phyloP scores from a whole-genome alignment of 2,113 vertebrate species.

The Hippocampus guttulatus region DNA sequence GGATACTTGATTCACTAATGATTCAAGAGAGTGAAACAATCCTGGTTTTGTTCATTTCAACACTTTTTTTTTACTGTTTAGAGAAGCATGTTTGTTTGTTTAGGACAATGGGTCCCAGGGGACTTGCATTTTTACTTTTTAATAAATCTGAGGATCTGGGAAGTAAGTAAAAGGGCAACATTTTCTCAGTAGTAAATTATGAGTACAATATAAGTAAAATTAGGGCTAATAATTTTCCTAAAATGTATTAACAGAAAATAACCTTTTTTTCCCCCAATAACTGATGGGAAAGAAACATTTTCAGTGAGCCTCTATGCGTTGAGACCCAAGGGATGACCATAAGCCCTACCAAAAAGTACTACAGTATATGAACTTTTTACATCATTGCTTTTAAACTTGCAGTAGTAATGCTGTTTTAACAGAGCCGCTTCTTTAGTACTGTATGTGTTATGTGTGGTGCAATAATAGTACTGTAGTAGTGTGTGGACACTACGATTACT shows the following conservation, averaged over 20 bases:
- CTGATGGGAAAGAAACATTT: neutral
- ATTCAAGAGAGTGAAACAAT: neutral
- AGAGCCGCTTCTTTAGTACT: neutral
- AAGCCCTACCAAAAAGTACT: neutral
- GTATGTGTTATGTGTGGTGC: neutral
- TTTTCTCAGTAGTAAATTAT: neutral
- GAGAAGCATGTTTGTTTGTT: neutral
- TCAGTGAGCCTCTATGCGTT: neutral
- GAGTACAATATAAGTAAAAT: neutral
- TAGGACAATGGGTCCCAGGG: neutral
- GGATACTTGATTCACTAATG: neutral
- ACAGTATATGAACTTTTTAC: neutral
- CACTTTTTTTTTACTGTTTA: neutral
- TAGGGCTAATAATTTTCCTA: neutral
- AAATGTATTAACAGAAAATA: neutral
- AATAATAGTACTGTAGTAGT: neutral
- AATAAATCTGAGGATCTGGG: neutral
- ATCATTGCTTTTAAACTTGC: neutral
- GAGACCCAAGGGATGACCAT: neutral
- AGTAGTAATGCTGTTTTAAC: neutral
- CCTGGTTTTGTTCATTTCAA: neutral
- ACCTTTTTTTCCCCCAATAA: neutral
- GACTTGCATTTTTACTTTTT: neutral
- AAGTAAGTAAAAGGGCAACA: neutral
- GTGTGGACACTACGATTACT: neutral